Base-by-base conservation (phyloP, 2,797 vertebrate species). In the Tamandua tetradactyla region DNA sequence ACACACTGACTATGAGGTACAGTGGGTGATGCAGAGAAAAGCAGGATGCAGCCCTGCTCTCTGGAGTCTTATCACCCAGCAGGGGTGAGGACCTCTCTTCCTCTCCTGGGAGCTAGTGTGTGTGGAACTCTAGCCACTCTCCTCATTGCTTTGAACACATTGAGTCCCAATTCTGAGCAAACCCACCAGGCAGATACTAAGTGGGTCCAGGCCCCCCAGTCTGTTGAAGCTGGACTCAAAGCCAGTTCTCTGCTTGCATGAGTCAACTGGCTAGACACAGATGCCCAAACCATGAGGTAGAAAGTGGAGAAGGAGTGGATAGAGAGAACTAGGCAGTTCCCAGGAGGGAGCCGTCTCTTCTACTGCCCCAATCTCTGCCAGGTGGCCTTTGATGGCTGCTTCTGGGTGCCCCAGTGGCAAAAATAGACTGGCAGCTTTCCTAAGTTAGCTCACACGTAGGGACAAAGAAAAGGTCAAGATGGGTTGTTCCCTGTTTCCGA, bases 381-480 rank as follows among this genome's bases (percentile, higher is more conserved):
- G 20, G 32, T 71, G 69, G 22, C 40, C 69, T 84, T 49, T 25
- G 44, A 87, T 22, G 64, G 11, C 49, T 68, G 25, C 61, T 91
- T 80, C 71, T 55, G 13, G 23, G 52, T 66, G 20, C 8, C 35
- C 32, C 52, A 75, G 52, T 52, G 30, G 52, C n/a, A 52, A 68
- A 71, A 57, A 20, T 47, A 40, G 27, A 52, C 82, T 57, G 88
- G 62, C 69, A 57, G 37, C 42, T 74, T 89, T 87, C 35, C 35
- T 55, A 61, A 52, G 66, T 44, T 18, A 62, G 47, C 17, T 76
- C 64, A 74, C 8, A 88, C 59, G 69, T 7, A 64, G 35, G 40
- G 1, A 64, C 18, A 87, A 66, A 86, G 88, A 66, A 30, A 83
- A 3, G 22, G 49, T 88, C 59, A 23, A 30, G 15, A 49, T 1